A percentile compares a stretch with the other conserved stretches of the same genome.
These are phyloP conservation scores for Avahi laniger DNA, from an alignment of 2,797 vertebrate species.

Conservation along the genomic window DNA sequence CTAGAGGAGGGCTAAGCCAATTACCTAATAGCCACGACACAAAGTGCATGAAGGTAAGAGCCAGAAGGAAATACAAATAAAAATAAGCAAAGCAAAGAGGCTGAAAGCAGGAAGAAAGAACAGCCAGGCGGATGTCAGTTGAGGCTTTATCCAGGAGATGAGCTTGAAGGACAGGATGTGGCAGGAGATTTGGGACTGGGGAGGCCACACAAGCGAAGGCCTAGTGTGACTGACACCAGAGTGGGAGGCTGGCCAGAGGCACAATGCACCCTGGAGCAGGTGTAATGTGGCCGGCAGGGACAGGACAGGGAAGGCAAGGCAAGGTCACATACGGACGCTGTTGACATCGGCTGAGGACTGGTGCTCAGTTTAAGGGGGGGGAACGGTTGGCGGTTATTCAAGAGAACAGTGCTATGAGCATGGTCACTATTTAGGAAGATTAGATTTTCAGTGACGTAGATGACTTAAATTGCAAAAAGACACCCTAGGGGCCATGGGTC, in stretches of 20 bases:
- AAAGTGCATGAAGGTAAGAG: background rate
- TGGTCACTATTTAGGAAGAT: slow-evolving; percentile 6
- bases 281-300: background rate
- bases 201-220: background rate
- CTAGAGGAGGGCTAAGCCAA: background rate
- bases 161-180: background rate
- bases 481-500: background rate
- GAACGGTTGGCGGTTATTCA: background rate
- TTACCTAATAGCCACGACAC: slow-evolving; percentile 2
- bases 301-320: background rate
- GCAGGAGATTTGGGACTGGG: background rate
- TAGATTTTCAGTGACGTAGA: background rate
- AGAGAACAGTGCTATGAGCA: background rate
- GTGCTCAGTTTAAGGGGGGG: background rate
- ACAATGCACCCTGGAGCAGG: background rate
- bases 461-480: background rate
- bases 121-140: background rate
- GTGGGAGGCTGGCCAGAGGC: background rate
- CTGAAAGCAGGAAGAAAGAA: background rate
- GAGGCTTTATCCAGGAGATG: background rate
- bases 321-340: background rate
- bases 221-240: background rate
- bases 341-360: background rate
- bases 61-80: background rate
- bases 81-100: background rate